A percentile compares a stretch with the other conserved stretches of the same genome.
Evolutionary conservation across 2,797 vertebrate species (phyloP).

Genomic region (Orientallactaga sibirica): DNA sequence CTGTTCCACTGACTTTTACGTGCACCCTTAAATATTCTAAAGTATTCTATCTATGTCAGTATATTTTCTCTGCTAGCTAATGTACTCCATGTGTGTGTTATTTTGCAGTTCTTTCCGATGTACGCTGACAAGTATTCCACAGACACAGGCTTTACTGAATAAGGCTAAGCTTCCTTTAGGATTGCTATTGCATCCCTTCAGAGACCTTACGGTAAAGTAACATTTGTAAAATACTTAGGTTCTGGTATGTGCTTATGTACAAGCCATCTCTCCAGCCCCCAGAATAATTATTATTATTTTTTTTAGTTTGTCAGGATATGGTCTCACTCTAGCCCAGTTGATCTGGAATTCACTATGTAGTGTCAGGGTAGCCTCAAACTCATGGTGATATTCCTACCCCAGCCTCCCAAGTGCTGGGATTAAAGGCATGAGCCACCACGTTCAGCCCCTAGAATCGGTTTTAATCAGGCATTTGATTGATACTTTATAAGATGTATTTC

Average conservation of each 20-base stretch:
- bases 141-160: conserved; percentile 96
- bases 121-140: conserved; percentile 96
- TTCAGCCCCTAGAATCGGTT: neutral
- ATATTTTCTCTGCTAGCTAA: neutral
- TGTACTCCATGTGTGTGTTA: neutral
- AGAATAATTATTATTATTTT: too few relatives aligned
- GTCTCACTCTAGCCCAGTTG: too few relatives aligned
- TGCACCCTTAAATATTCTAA: neutral
- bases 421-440: too few relatives aligned
- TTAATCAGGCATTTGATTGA: conserved; percentile 41
- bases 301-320: too few relatives aligned
- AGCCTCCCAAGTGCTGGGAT: too few relatives aligned
- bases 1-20: neutral
- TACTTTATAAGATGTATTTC: conserved; percentile 19
- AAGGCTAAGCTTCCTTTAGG: conserved; percentile 98
- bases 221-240: neutral
- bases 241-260: neutral
- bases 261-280: neutral
- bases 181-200: conserved; percentile 97
- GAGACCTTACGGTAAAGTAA: conserved; percentile 94
- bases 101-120: conserved; percentile 95
- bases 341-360: too few relatives aligned
- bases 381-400: too few relatives aligned
- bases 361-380: too few relatives aligned
- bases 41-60: neutral